These are phyloP conservation scores for Myopa testacea DNA, from an alignment of 2,888 invertebrate genomes.

Conservation along the genomic window DNA sequence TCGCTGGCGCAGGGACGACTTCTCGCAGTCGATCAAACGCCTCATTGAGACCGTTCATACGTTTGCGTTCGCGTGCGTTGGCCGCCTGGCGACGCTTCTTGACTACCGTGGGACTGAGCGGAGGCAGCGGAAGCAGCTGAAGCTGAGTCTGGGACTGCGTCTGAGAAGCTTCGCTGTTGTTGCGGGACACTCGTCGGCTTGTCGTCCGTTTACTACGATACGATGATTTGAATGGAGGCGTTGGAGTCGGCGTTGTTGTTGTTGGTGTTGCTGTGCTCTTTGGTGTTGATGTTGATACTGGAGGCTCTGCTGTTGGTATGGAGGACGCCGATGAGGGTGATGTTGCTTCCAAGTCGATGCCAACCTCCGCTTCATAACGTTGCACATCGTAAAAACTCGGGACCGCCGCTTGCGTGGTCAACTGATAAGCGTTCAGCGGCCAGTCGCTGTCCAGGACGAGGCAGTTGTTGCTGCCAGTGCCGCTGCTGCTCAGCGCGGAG, in stretches of 20 bases:
- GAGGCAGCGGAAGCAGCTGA: slow-evolving; percentile 49
- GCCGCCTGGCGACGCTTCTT: slow-evolving; percentile 77
- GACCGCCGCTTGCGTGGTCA: background rate
- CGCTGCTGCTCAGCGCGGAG: background rate
- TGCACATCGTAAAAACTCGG: slow-evolving; percentile 37
- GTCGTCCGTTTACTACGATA: background rate
- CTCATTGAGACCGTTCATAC: slow-evolving; percentile 82
- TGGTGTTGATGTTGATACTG: background rate
- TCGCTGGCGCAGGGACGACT: slow-evolving; percentile 79
- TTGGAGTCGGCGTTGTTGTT: background rate
- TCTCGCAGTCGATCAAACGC: slow-evolving; percentile 79
- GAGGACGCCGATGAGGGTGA: slow-evolving; percentile 5
- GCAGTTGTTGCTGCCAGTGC: slow-evolving; percentile 14
- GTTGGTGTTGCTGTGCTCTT: background rate
- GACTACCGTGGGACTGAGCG: slow-evolving; percentile 72
- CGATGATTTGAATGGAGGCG: background rate
- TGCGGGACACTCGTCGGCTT: background rate
- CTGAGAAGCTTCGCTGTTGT: slow-evolving; percentile 27
- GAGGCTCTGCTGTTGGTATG: slow-evolving; percentile 12
- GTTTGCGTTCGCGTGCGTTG: slow-evolving; percentile 78
- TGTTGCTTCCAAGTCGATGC: background rate
- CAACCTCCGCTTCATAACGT: background rate
- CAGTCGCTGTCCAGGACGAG: slow-evolving; percentile 26
- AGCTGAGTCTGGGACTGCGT: background rate
- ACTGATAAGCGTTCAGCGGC: slow-evolving; percentile 22